Conservation (phyloP, 2,113 vertebrate genomes). For the Copsychus sechellarum region DNA sequence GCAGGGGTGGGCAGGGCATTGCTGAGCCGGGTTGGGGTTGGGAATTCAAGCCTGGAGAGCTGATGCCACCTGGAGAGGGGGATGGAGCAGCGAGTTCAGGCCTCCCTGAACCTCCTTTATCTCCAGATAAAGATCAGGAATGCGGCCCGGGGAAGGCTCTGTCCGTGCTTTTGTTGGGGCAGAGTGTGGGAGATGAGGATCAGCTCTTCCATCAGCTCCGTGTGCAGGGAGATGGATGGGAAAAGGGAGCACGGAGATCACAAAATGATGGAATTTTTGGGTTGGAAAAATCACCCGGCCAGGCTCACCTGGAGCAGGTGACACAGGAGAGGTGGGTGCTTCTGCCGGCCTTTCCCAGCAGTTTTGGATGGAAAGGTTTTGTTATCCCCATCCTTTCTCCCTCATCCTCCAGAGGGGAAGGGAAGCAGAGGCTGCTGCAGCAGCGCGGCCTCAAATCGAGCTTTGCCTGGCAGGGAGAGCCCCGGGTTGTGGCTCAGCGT, state of each 20-base stretch:
- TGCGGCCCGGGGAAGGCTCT: background rate
- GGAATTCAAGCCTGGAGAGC: background rate
- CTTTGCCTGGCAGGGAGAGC: background rate
- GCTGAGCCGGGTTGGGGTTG: background rate
- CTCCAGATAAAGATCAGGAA: background rate
- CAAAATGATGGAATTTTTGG: background rate
- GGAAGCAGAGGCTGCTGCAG: background rate
- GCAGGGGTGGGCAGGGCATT: background rate
- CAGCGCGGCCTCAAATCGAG: background rate
- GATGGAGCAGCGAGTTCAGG: background rate
- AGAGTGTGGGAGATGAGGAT: background rate
- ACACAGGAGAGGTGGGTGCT: rapidly evolving
- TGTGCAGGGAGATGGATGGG: rapidly evolving
- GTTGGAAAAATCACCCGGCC: background rate
- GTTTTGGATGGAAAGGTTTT: background rate
- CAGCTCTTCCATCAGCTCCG: background rate
- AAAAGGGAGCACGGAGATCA: background rate
- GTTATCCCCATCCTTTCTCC: background rate
- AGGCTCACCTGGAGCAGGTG: background rate
- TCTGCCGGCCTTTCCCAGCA: background rate
- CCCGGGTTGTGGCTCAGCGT: background rate
- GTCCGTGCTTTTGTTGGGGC: background rate
- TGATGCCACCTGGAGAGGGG: background rate
- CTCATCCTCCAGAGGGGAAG: background rate
- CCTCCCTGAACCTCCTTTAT: background rate